Percentiles rank a stretch among this genome's conserved stretches.
Evolutionary conservation across 2,113 vertebrate species (phyloP).

Genomic region (Amphiprion ocellaris): DNA sequence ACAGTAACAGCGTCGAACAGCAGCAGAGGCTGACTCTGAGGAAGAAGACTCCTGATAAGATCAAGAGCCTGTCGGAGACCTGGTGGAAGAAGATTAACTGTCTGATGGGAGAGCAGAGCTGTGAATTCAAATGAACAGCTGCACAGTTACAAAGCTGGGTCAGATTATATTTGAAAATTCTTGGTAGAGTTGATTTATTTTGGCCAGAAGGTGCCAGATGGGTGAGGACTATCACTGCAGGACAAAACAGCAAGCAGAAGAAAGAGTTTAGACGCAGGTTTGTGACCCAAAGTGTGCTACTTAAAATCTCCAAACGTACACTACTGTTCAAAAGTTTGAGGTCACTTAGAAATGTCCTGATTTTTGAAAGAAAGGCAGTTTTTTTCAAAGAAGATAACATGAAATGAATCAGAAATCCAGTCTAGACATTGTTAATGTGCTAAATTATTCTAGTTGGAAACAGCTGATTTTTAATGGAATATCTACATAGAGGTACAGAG

Average conservation of each 20-base stretch:
- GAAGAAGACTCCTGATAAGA: conserved; percentile 80
- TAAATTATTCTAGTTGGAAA: no score
- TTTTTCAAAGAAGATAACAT: no score
- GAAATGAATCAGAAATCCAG: no score
- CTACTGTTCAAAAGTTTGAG: no score
- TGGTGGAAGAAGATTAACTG: conserved; percentile 88
- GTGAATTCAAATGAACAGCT: conserved; percentile 56
- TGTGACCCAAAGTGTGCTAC: not conserved
- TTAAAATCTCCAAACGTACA: no score
- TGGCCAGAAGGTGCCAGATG: conserved; percentile 7
- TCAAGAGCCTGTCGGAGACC: conserved; percentile 81
- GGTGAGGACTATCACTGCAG: conserved; percentile 15
- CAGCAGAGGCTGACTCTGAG: conserved; percentile 79
- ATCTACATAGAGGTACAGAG: no score
- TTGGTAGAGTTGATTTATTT: not conserved
- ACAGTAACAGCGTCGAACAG: conserved; percentile 62
- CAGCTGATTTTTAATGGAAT: no score
- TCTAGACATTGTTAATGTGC: no score
- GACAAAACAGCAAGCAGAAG: not conserved
- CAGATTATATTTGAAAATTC: not conserved
- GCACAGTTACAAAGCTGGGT: not conserved
- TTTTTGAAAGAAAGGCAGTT: no score
- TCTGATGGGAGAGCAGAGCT: conserved; percentile 72
- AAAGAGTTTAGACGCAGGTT: not conserved
- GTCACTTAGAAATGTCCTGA: no score